Percentiles rank a stretch among this genome's conserved stretches.
Evolutionary conservation across 2,797 vertebrate genomes (phyloP).

Genomic region (Aldrovandia affinis): DNA sequence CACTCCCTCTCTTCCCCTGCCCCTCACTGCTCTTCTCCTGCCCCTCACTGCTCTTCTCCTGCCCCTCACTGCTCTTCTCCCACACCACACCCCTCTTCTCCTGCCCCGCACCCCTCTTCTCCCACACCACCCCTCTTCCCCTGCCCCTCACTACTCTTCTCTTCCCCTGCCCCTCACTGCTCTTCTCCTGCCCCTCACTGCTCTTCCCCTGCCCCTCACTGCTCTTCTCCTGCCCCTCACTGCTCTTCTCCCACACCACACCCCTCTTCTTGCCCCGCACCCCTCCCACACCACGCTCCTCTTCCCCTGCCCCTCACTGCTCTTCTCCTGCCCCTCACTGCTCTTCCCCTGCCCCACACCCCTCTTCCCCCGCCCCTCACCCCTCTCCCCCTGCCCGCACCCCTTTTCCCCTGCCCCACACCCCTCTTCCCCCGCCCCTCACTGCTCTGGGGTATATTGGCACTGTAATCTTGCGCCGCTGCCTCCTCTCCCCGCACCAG

Average conservation of each 20-base stretch:
- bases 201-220: too few species aligned
- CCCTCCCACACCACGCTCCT: background rate
- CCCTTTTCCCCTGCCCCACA: background rate
- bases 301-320: background rate
- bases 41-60: background rate
- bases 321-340: too few species aligned
- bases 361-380: background rate
- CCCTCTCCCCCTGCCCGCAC: too few species aligned
- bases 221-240: too few species aligned
- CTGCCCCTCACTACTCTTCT: too few species aligned
- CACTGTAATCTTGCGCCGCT: constrained; percentile 18
- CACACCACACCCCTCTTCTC: background rate
- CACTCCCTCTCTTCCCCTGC: background rate
- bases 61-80: background rate
- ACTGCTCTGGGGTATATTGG: constrained; percentile 5
- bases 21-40: background rate
- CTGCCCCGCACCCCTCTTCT: too few species aligned
- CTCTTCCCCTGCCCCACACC: too few species aligned
- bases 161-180: too few species aligned
- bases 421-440: background rate
- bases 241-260: background rate
- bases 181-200: too few species aligned
- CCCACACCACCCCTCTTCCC: too few species aligned
- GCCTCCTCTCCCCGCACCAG: constrained; percentile 6
- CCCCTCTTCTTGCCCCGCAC: background rate